Evolutionary conservation across 64 coral and sea anemone species (phyloP).

Genomic region (Orbicella faveolata): DNA sequence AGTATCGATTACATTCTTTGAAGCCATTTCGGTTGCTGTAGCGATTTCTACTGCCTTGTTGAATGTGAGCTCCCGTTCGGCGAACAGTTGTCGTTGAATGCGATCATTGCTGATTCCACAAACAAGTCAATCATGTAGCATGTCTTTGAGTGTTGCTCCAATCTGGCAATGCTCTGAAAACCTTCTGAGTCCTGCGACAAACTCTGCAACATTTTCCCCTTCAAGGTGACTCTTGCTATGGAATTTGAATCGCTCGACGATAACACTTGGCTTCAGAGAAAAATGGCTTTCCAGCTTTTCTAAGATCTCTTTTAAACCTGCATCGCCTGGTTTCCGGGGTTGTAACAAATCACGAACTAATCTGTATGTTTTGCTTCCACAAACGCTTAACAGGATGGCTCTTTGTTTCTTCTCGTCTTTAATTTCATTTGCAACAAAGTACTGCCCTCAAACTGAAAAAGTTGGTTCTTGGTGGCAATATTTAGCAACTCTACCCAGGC

Average conservation of each 20-base stretch:
- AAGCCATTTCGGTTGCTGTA: conserved; percentile 33
- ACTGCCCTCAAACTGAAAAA: conserved; percentile 1
- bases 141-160: conserved; percentile 26
- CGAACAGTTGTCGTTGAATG: neutral
- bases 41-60: conserved; percentile 49
- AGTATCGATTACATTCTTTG: conserved; percentile 26
- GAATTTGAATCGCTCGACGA: conserved; percentile 66
- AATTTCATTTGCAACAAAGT: conserved; percentile 42
- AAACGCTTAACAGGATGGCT: conserved; percentile 58
- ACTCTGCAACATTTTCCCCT: conserved; percentile 32
- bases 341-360: conserved; percentile 52
- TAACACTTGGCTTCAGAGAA: conserved; percentile 25
- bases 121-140: conserved; percentile 52
- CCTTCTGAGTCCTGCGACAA: conserved; percentile 32
- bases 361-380: conserved; percentile 55
- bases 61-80: conserved; percentile 16
- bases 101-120: neutral
- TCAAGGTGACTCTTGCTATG: conserved; percentile 22
- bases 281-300: conserved; percentile 11
- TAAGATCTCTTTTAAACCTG: neutral
- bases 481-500: too few species aligned
- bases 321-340: conserved; percentile 53
- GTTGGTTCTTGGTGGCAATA: too few species aligned
- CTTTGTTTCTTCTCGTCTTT: conserved; percentile 21
- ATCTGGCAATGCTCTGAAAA: conserved; percentile 51